A percentile compares a stretch with the other conserved stretches of the same genome.
These are phyloP conservation scores for Drosophila takahashii DNA, from an alignment of 1,140 invertebrate species.

Conservation along the genomic window DNA sequence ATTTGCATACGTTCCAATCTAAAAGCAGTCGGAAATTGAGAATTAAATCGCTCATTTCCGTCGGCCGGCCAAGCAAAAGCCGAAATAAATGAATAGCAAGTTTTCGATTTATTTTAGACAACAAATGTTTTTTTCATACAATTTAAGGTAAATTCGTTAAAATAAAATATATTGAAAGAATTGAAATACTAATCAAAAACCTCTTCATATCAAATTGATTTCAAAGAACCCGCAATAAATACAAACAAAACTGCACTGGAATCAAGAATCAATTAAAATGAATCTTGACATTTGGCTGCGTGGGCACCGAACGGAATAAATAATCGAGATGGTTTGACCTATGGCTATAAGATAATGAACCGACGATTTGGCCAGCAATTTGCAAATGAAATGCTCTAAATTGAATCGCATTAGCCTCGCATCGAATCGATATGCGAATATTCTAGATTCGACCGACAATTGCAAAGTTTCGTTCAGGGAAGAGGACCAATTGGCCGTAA, in stretches of 20 bases:
- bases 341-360: slow-evolving; percentile 10
- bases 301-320: background rate
- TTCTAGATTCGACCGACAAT: slow-evolving; percentile 32
- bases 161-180: too few relatives aligned
- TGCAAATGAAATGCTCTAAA: slow-evolving; percentile 18
- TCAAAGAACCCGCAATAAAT: background rate
- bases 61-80: slow-evolving; percentile 21
- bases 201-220: background rate
- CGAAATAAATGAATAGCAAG: background rate
- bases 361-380: background rate
- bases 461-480: slow-evolving; percentile 2
- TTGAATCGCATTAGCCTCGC: slow-evolving; percentile 16
- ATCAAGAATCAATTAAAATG: slow-evolving; percentile 13
- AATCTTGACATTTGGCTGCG: slow-evolving; percentile 17
- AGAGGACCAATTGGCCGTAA: slow-evolving; percentile 32
- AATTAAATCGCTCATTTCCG: slow-evolving; percentile 50
- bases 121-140: too few relatives aligned
- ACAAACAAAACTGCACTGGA: background rate
- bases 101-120: background rate
- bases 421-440: slow-evolving; percentile 28
- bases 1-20: slow-evolving; percentile 6
- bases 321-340: slow-evolving; percentile 8
- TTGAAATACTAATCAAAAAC: too few relatives aligned
- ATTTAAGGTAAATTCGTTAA: too few relatives aligned
- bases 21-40: slow-evolving; percentile 29